Evolutionary conservation across 2,113 vertebrate genomes (phyloP).

Genomic region (Sebastes fasciatus): DNA sequence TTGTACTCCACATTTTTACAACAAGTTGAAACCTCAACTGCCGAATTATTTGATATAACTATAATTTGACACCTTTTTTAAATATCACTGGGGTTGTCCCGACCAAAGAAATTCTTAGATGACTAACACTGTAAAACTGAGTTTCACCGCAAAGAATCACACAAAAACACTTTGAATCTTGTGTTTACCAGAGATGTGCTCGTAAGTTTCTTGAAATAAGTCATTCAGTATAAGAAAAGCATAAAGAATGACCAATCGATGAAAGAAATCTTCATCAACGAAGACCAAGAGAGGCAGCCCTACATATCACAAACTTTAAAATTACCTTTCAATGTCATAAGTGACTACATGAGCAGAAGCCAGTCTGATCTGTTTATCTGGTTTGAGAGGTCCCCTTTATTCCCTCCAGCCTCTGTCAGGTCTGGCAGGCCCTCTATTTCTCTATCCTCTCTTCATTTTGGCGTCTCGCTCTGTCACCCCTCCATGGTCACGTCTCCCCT

Average conservation of each 20-base stretch:
- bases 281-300: too few species aligned
- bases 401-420: slow-evolving; percentile 35
- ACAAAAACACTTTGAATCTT: too few species aligned
- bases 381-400: slow-evolving; percentile 29
- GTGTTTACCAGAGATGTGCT: too few species aligned
- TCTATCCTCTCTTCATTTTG: slow-evolving; percentile 70
- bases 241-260: too few species aligned
- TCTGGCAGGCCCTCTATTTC: slow-evolving; percentile 57
- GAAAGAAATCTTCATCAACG: too few species aligned
- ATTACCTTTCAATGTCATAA: slow-evolving; percentile 13
- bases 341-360: background rate
- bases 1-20: background rate
- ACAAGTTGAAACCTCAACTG: background rate
- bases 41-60: background rate
- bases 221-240: too few species aligned
- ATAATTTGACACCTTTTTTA: too few species aligned
- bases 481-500: slow-evolving; percentile 70
- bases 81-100: too few species aligned
- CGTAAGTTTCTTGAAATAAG: too few species aligned
- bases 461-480: slow-evolving; percentile 66
- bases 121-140: too few species aligned
- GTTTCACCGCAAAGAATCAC: too few species aligned
- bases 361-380: slow-evolving; percentile 47
- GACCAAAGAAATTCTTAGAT: too few species aligned
- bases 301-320: slow-evolving; percentile 3